Evolutionary conservation across 1,140 invertebrate species (phyloP), one percentile per base, ranked within the genome.

Genomic region (Pseudomyrmex cubaensis): DNA sequence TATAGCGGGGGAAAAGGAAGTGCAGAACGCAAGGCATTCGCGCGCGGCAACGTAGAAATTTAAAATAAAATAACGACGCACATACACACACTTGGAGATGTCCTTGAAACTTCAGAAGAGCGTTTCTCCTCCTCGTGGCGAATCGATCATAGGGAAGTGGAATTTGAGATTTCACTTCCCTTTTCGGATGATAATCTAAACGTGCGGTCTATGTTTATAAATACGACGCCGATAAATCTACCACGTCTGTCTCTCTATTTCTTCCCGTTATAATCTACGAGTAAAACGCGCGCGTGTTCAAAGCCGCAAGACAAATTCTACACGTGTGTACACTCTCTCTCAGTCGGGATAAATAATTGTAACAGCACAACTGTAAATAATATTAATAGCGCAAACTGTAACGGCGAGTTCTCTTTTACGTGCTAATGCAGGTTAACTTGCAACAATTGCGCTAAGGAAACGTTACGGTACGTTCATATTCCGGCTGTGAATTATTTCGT

Each of bases 401-500:
- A 77, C 67, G 35, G 22, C 13, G 66, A 77, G 44, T 67, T 54
- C 20, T n/a, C 48, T 44, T 0, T 35, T 72, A 66, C n/a, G n/a
- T 13, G 48, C 64, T 57, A 78, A 78, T n/a, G 76, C 64, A 12
- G 66, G 64, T 78, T 44, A 66, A 35, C 35, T 35, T 35, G 35
- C 35, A 35, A 35, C 35, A 35, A 35, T 35, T 44, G 76, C 76
- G 66, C 72, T 80, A 80, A 35, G 20, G 66, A 70, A 80, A 80
- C 22, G 64, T n/a, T 44, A 22, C 35, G 72, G n/a, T 73, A 22
- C 74, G 74, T 77, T 59, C 70, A 56, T 75, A 78, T 78, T 48
- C 76, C 76, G 35, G 56, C 64, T 48, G 20, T 78, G 52, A 78
- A 78, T 78, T 78, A 78, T 59, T 78, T 78, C 52, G 46, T 46